These are phyloP conservation scores for Mormyrops attenuatus DNA, from an alignment of 2,797 vertebrate genomes.

Conservation along the genomic window DNA sequence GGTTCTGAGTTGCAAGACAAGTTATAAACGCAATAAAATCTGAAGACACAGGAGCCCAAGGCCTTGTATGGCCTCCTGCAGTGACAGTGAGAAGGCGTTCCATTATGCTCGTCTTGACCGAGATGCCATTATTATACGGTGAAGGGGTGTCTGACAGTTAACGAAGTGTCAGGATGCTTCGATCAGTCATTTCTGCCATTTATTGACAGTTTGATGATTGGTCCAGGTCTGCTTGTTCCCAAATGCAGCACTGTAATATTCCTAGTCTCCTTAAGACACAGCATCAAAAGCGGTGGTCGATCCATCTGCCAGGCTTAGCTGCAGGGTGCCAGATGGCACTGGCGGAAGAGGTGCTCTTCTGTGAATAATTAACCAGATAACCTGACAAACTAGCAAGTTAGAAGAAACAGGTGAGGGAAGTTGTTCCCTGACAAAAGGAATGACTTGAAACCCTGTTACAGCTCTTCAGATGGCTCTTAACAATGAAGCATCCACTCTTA, in stretches of 20 bases:
- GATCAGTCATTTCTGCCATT: background rate
- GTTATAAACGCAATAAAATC: background rate
- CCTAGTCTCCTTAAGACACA: background rate
- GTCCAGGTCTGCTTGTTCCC: background rate
- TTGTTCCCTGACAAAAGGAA: background rate
- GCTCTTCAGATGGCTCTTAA: background rate
- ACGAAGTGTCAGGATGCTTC: background rate
- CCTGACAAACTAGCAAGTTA: background rate
- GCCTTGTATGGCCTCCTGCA: background rate
- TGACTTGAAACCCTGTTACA: background rate
- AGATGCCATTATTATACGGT: background rate
- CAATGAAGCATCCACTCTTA: background rate
- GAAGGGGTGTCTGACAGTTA: background rate
- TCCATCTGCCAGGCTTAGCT: slow-evolving; percentile 24
- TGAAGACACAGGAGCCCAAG: background rate
- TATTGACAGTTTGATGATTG: slow-evolving; percentile 1
- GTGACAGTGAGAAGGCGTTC: slow-evolving; percentile 3
- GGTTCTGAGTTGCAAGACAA: background rate
- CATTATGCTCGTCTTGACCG: slow-evolving; percentile 18
- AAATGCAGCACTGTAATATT: background rate
- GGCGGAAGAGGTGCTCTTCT: slow-evolving; percentile 23
- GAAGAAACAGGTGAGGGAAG: background rate
- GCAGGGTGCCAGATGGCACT: slow-evolving; percentile 26
- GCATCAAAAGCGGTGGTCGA: background rate
- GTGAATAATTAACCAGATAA: slow-evolving; percentile 28